A percentile compares a stretch with the other conserved stretches of the same genome.
phyloP scores from a whole-genome alignment of 2,888 invertebrate species.

The Acheta domesticus region DNA sequence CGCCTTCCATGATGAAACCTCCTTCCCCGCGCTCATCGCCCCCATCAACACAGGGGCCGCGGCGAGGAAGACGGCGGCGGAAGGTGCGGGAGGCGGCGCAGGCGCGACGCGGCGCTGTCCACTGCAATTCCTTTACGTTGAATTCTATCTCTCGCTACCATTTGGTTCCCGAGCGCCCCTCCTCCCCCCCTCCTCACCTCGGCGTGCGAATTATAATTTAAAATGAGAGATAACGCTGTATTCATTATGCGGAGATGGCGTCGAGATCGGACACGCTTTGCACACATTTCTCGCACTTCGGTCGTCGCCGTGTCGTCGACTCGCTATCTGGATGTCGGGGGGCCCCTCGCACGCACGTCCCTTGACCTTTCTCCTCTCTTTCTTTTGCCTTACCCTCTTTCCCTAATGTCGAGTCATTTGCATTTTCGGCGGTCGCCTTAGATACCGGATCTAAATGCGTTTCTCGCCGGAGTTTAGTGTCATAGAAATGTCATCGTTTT shows the following conservation, averaged over 20 bases:
- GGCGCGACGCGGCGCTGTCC: not conserved
- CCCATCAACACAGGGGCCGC: not conserved
- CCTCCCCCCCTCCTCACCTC: not conserved
- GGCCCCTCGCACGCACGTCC: not conserved
- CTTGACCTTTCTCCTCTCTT: not conserved
- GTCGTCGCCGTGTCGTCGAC: too few species aligned
- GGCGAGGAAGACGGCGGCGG: not conserved
- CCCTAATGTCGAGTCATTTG: slow-evolving; percentile 2
- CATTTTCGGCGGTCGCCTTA: not conserved
- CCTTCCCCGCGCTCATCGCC: not conserved
- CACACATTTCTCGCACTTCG: not conserved
- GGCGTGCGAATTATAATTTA: slow-evolving; percentile 5
- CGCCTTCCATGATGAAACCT: slow-evolving; percentile 3
- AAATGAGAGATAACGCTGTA: slow-evolving; percentile 7
- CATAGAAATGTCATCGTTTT: slow-evolving; percentile 2
- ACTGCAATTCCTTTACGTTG: not conserved
- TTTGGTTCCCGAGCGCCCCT: not conserved
- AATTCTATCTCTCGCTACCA: not conserved
- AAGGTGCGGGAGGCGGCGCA: not conserved
- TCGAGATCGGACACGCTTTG: slow-evolving; percentile 4
- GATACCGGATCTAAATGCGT: not conserved
- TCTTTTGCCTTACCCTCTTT: not conserved
- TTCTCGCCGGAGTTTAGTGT: not conserved
- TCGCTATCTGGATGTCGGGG: too few species aligned
- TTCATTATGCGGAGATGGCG: not conserved